Evolutionary conservation across 1,140 invertebrate species (phyloP).

Genomic region (Colletes gigas): DNA sequence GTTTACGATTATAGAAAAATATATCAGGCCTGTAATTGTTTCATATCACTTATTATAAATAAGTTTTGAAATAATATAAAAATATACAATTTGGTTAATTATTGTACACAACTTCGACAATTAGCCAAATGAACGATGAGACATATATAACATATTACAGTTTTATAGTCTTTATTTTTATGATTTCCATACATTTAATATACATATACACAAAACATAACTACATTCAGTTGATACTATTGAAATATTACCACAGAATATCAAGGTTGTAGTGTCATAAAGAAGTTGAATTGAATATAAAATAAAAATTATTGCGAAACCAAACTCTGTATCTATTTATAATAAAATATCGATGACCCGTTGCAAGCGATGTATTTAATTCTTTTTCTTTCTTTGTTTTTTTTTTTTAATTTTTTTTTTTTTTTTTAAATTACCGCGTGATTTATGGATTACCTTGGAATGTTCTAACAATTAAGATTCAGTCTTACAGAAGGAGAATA

Average conservation of each 20-base stretch:
- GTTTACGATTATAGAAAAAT: slow-evolving; percentile 18
- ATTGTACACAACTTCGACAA: not conserved
- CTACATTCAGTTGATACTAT: slow-evolving; percentile 53
- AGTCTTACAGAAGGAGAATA: slow-evolving; percentile 42
- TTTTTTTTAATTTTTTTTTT: not conserved
- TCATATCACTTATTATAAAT: slow-evolving; percentile 20
- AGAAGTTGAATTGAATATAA: slow-evolving; percentile 51
- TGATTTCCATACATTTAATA: slow-evolving; percentile 63
- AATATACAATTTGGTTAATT: slow-evolving; percentile 22
- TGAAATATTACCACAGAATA: slow-evolving; percentile 55
- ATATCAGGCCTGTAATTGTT: slow-evolving; percentile 9
- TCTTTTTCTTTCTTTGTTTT: not conserved
- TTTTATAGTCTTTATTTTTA: slow-evolving; percentile 65
- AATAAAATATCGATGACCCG: slow-evolving; percentile 34
- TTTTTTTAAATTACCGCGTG: not conserved
- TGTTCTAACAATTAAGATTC: slow-evolving; percentile 33
- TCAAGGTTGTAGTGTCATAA: slow-evolving; percentile 58
- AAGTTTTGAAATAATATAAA: slow-evolving; percentile 6
- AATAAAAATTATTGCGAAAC: slow-evolving; percentile 55
- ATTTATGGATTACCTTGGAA: not conserved
- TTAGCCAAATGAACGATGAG: slow-evolving; percentile 29
- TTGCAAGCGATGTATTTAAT: slow-evolving; percentile 29
- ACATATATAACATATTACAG: slow-evolving; percentile 43
- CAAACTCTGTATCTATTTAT: slow-evolving; percentile 36
- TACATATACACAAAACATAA: slow-evolving; percentile 62